Percentiles rank a stretch among this genome's conserved stretches.
Conservation (phyloP, 2,888 invertebrate species). For the Galerucella calmariensis region DNA sequence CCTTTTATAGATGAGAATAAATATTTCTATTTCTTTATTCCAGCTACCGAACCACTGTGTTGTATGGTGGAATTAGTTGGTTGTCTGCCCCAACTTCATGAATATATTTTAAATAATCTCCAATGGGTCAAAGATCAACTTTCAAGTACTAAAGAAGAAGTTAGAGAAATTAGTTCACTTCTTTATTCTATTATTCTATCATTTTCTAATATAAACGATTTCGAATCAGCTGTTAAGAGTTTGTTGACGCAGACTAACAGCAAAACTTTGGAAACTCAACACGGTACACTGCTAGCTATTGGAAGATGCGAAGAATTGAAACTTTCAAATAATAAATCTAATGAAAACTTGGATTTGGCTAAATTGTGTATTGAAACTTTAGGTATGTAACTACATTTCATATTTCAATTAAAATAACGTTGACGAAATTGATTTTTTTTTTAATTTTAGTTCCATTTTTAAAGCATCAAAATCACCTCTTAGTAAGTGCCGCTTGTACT, state of each 20-base stretch:
- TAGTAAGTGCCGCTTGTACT: conserved; percentile 76
- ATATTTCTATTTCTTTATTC: too few species aligned
- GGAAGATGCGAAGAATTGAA: conserved; percentile 78
- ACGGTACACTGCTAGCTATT: conserved; percentile 80
- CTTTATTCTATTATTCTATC: conserved; percentile 78
- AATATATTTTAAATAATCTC: conserved; percentile 72
- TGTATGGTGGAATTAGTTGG: conserved; percentile 88
- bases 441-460: conserved; percentile 72
- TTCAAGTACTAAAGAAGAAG: conserved; percentile 79
- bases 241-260: conserved; percentile 68
- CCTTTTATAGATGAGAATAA: too few species aligned
- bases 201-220: conserved; percentile 69
- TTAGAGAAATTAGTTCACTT: conserved; percentile 78
- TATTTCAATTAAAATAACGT: too few species aligned
- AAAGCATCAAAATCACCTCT: conserved; percentile 70
- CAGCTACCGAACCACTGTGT: conserved; percentile 75
- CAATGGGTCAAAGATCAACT: conserved; percentile 73
- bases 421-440: conserved; percentile 18
- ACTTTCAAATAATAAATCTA: conserved; percentile 61
- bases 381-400: conserved; percentile 32
- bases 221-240: conserved; percentile 69
- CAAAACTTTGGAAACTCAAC: conserved; percentile 78
- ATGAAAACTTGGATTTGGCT: conserved; percentile 70
- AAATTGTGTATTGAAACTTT: conserved; percentile 65
- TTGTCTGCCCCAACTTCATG: conserved; percentile 78